phyloP scores from a whole-genome alignment of 2,888 invertebrate genomes.

The Mystacides longicornis region DNA sequence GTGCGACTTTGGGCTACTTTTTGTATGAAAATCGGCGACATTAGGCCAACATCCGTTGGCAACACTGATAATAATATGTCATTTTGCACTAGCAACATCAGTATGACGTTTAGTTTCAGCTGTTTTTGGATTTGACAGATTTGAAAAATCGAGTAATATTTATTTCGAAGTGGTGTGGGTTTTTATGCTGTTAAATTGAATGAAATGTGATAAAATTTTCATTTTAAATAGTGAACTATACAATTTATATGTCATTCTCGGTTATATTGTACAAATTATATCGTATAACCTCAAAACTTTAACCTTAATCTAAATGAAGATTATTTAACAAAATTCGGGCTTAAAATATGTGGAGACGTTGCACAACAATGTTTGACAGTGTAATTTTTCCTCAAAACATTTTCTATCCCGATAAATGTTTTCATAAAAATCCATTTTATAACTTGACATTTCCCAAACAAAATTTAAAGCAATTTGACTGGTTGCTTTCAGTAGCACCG shows the following conservation, averaged over 20 bases:
- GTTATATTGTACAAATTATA: not conserved
- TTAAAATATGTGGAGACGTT: conserved; percentile 21
- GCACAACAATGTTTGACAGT: conserved; percentile 10
- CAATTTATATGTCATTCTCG: not conserved
- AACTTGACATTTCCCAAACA: conserved; percentile 18
- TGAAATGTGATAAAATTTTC: too few species aligned
- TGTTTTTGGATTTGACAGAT: too few species aligned
- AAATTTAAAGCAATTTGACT: conserved; percentile 50
- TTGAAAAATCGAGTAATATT: too few species aligned
- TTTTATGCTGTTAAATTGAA: too few species aligned
- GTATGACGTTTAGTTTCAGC: too few species aligned
- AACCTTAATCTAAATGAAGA: not conserved
- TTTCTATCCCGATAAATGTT: conserved; percentile 18
- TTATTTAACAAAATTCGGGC: not conserved
- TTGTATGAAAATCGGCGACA: too few species aligned
- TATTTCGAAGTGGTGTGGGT: too few species aligned
- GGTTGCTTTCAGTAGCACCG: conserved; percentile 56
- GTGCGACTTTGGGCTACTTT: too few species aligned
- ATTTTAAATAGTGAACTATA: too few species aligned
- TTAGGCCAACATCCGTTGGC: too few species aligned
- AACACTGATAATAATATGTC: too few species aligned
- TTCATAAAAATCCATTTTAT: conserved; percentile 11
- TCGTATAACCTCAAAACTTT: not conserved
- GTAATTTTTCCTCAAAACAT: conserved; percentile 16
- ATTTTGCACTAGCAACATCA: too few species aligned